Base-by-base conservation (phyloP, 1,140 invertebrate genomes). In the Cotesia vestalis region DNA sequence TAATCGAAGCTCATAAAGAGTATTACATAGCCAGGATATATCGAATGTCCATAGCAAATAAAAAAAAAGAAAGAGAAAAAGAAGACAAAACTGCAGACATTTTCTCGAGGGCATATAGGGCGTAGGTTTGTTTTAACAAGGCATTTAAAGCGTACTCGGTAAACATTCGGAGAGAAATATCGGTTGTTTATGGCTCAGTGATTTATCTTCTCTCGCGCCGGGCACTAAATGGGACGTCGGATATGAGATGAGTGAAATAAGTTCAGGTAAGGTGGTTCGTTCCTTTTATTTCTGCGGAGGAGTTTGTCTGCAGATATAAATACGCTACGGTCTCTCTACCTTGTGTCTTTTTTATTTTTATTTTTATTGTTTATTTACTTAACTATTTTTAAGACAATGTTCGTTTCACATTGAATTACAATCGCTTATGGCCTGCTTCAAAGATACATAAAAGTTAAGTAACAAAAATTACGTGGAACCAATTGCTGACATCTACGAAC, bases 121-220 rank as follows among this genome's bases (percentile, higher is more conserved):
- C 84, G 84, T 86, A 86, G 85, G 85, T 86, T 87, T 86, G 84
- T 85, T 86, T 87, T 87, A 87, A 87, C 85, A 86, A 87, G 85
- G 81, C 84, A 83, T 86, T 86, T 87, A 87, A 87, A 87, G 84
- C 81, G 83, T 82, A 85, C 85, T 87, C 84, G 82, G 85, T 87
- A 87, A 87, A 87, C 85, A 87, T 87, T 84, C 81, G 80, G 75
- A 79, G 79, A 86, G 82, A 86, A 85, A 87, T 87, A 87, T 87
- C 78, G 85, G 84, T 86, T 86, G 83, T 86, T 86, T 86, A 85
- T 81, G 84, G 82, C 80, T 64, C 75, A 79, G 80, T 87, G 85
- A 87, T 87, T 87, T 87, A 87, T 87, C 83, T 80, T 78, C 81
- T 83, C 79, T 76, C 80, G 79, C 78, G 52, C 38, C 46, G 64